These are phyloP conservation scores for Drosophila cardini DNA, from an alignment of 1,140 invertebrate genomes.

Conservation along the genomic window DNA sequence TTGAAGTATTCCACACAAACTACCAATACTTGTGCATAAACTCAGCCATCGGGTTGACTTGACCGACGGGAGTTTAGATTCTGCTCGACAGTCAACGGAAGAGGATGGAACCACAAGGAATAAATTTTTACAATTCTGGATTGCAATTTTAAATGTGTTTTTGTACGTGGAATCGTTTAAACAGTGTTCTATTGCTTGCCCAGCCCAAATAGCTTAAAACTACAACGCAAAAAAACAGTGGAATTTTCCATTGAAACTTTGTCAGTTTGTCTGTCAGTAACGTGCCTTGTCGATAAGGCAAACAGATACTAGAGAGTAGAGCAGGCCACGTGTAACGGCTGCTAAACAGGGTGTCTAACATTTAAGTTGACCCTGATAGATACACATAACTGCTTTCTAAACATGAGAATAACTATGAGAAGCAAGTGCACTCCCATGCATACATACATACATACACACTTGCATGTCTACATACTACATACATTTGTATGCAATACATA, in stretches of 20 bases:
- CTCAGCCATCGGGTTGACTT: background rate
- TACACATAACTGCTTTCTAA: background rate
- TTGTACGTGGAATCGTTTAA: background rate
- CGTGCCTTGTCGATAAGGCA: background rate
- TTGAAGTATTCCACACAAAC: conserved; percentile 3
- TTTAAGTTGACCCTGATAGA: background rate
- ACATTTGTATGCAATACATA: background rate
- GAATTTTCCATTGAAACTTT: conserved; percentile 17
- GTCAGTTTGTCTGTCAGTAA: background rate
- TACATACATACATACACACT: background rate
- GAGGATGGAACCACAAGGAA: background rate
- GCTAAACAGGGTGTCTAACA: conserved; percentile 10
- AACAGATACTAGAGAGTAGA: background rate
- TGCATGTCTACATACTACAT: background rate
- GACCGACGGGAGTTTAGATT: background rate
- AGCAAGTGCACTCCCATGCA: background rate
- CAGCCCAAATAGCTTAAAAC: background rate
- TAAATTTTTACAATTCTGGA: background rate
- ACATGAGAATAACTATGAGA: too few species aligned
- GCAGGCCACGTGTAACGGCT: background rate
- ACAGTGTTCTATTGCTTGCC: background rate
- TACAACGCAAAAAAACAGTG: background rate
- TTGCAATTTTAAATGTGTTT: background rate
- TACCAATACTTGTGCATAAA: conserved; percentile 1
- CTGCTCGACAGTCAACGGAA: background rate